Percentiles rank a stretch among this genome's conserved stretches.
phyloP scores from a whole-genome alignment of 30 jellyfish, hydroid and myxozoan species.

The Turritopsis dohrnii region DNA sequence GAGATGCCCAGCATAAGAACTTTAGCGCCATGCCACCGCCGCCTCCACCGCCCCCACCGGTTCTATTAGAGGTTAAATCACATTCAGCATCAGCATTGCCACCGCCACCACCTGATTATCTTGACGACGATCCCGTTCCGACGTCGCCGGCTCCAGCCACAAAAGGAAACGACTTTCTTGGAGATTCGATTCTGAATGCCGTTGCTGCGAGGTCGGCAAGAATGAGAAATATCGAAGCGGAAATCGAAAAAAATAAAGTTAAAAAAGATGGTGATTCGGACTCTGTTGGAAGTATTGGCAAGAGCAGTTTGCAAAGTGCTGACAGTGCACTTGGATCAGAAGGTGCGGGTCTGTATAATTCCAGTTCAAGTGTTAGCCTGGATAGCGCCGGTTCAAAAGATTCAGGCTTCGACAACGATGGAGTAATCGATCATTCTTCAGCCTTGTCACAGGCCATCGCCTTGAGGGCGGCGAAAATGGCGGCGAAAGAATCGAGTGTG shows the following conservation, averaged over 20 bases:
- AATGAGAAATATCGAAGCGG: slow-evolving; percentile 36
- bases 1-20: slow-evolving; percentile 11
- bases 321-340: slow-evolving; percentile 49
- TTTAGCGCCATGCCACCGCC: slow-evolving; percentile 31
- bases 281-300: not conserved
- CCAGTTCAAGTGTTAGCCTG: slow-evolving; percentile 82
- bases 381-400: slow-evolving; percentile 79
- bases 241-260: slow-evolving; percentile 26
- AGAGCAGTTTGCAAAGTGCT: slow-evolving; percentile 5
- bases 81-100: slow-evolving; percentile 29
- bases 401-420: slow-evolving; percentile 86
- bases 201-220: slow-evolving; percentile 62
- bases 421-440: slow-evolving; percentile 66
- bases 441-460: slow-evolving; percentile 94
- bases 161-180: not conserved
- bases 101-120: slow-evolving; percentile 37
- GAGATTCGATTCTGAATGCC: slow-evolving; percentile 43
- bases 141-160: slow-evolving; percentile 24
- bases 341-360: slow-evolving; percentile 45
- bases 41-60: slow-evolving; percentile 79
- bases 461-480: slow-evolving; percentile 69
- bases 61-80: slow-evolving; percentile 19
- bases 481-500: slow-evolving; percentile 31
- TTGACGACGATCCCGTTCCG: not conserved
- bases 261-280: slow-evolving; percentile 32